Base-by-base conservation (phyloP, 2,113 vertebrate genomes). In the Ictalurus punctatus region DNA sequence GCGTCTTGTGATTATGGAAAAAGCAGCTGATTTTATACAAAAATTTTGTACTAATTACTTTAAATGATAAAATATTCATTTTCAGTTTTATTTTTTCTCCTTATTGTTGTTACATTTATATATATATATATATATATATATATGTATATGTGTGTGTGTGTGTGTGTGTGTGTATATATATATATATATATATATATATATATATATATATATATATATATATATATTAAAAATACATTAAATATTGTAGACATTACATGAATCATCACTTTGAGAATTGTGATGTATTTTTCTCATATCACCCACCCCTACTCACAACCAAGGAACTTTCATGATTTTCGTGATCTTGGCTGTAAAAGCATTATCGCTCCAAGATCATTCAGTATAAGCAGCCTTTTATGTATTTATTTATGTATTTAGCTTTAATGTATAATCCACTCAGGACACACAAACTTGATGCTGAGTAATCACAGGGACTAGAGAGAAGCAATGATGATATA, bases 401-500 rank as follows among this genome's bases (percentile, higher is more conserved):
- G 34, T 34, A 34, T 34, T 34, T 34, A 34, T 34, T 34, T 34
- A 34, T 34, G 34, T 34, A 34, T 34, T 34, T 34, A 34, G 89
- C 92, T 93, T 80, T 91, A 93, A 94, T 88, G 86, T 92, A 91
- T 91, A 93, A 92, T 83, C 89, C 90, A 91, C 90, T 87, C 85
- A 61, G 54, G 76, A 40, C 73, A 86, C 84, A 52, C 67, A 73
- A 73, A 87, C 59, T 21, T 17, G 86, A 83, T 94, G 93, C 94
- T 87, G 23, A 16, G 89, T 93, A 93, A 93, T 74, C 23, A 82
- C 83, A 88, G 89, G 92, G 90, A 92, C 3, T 21, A 89, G 54
- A 63, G 84, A 65, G 67, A 86, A 88, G 84, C 67, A 84, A 76
- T 63, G 88, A 83, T 90, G 92, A 92, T 90, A 91, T 91, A 93